A percentile compares a stretch with the other conserved stretches of the same genome.
These are phyloP conservation scores for Rhabdomys pumilio DNA, from an alignment of 2,797 vertebrate genomes.

Conservation along the genomic window DNA sequence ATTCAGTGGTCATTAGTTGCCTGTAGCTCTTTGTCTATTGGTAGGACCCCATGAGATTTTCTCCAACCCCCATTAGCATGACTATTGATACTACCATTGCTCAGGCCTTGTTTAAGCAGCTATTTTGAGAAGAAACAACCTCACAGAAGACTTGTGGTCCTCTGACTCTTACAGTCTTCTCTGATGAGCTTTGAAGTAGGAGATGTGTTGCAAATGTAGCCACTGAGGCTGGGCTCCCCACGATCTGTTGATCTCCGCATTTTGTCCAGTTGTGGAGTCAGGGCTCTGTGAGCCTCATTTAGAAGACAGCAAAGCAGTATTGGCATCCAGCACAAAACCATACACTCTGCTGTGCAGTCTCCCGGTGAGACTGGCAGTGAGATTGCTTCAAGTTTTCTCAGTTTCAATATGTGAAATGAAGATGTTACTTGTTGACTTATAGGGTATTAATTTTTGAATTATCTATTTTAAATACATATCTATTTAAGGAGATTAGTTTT, in stretches of 20 bases:
- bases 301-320: neutral
- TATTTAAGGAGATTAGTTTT: constrained; percentile 42
- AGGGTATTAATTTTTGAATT: neutral
- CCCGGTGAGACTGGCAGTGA: neutral
- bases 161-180: neutral
- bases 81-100: neutral
- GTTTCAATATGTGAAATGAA: neutral
- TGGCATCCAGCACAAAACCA: neutral
- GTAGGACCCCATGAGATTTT: neutral
- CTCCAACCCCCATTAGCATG: neutral
- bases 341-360: neutral
- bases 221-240: no score
- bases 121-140: neutral
- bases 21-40: neutral
- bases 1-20: neutral
- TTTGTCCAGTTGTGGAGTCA: neutral
- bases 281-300: neutral
- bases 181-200: neutral
- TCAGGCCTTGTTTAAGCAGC: neutral
- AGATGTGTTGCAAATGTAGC: neutral
- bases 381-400: neutral
- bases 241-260: neutral
- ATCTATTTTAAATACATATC: constrained; percentile 13
- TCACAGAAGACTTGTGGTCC: neutral
- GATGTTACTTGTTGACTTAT: neutral